Evolutionary conservation across 2,888 invertebrate genomes (phyloP).

Genomic region (Zelleria hepariella): DNA sequence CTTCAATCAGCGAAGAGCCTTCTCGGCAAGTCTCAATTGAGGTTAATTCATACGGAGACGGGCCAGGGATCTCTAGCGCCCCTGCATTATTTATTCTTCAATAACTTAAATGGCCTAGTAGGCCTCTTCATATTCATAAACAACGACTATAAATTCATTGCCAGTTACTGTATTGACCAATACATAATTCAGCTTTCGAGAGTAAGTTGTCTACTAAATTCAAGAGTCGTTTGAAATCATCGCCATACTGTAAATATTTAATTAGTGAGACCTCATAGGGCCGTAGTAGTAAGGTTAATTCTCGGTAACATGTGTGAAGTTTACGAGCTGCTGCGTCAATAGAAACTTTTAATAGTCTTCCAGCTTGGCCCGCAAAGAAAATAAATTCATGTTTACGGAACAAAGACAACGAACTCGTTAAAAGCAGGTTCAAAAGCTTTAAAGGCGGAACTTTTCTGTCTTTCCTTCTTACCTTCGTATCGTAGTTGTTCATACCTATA

Average conservation of each 20-base stretch:
- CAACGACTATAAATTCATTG: slow-evolving; percentile 26
- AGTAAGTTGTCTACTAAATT: background rate
- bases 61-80: slow-evolving; percentile 62
- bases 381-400: slow-evolving; percentile 47
- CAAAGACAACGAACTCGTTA: slow-evolving; percentile 68
- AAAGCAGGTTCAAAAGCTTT: slow-evolving; percentile 19
- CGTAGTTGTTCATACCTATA: background rate
- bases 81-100: slow-evolving; percentile 64
- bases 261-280: background rate
- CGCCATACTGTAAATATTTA: background rate
- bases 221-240: background rate
- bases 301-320: slow-evolving; percentile 18
- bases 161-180: background rate
- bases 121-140: slow-evolving; percentile 32
- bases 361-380: slow-evolving; percentile 37
- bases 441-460: background rate
- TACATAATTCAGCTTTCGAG: background rate
- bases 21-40: slow-evolving; percentile 65
- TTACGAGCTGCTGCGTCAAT: slow-evolving; percentile 36
- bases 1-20: slow-evolving; percentile 69
- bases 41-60: slow-evolving; percentile 68
- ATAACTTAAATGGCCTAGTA: slow-evolving; percentile 56
- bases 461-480: background rate
- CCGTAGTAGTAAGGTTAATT: slow-evolving; percentile 13
- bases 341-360: slow-evolving; percentile 38